These are phyloP conservation scores for Liasis olivaceus DNA, from an alignment of 2,797 vertebrate genomes.

Conservation along the genomic window DNA sequence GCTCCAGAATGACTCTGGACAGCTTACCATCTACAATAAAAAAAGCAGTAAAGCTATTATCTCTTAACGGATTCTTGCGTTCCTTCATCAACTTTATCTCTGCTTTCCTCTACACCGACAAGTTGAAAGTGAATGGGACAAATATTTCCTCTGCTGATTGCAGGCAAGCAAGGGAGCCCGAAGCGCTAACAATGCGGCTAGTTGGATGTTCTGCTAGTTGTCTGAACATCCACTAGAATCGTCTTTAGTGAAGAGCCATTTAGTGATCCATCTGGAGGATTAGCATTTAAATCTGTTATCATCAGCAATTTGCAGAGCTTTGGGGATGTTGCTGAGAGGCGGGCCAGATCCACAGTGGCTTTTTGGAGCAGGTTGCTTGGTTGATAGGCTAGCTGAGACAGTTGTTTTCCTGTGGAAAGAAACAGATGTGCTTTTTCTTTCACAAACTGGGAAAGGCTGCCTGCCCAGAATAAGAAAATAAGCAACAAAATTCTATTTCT, in stretches of 20 bases:
- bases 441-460: background rate
- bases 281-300: background rate
- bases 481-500: background rate
- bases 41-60: background rate
- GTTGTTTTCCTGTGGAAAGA: background rate
- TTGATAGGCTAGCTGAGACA: background rate
- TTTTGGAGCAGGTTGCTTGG: background rate
- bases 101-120: background rate
- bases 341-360: background rate
- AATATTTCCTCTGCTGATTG: background rate
- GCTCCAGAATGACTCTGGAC: background rate
- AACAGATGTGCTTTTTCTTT: background rate
- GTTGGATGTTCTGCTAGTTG: too few relatives aligned
- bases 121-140: background rate
- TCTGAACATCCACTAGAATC: background rate
- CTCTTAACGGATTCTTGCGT: background rate
- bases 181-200: background rate
- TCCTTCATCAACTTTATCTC: background rate
- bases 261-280: background rate
- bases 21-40: background rate
- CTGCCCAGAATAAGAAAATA: background rate
- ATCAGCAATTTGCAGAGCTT: background rate
- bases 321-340: background rate
- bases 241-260: background rate
- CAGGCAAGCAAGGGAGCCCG: background rate